Base-by-base conservation (phyloP, 2,113 vertebrate species). In the Ivindomyrus marchei region DNA sequence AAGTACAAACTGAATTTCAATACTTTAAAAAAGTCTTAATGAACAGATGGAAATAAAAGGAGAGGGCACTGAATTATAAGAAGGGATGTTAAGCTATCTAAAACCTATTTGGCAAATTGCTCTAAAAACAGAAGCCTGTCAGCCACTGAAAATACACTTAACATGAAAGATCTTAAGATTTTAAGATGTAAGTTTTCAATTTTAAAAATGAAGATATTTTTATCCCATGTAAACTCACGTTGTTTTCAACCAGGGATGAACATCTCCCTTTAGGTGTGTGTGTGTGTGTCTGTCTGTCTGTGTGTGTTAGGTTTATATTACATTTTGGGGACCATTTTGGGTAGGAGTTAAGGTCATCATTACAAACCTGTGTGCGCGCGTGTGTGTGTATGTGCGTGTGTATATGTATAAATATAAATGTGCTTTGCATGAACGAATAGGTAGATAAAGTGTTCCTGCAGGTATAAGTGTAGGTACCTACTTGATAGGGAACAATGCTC, bases 401-500 rank as follows among this genome's bases (percentile, higher is more conserved):
- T 13, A 11, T 31, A 27, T 31, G 62, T 13, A 31, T 4, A 11
- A 11, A 27, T 70, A 70, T 31, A 31, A 27, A 70, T 70, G 10
- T 70, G 62, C 27, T 31, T 70, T 70, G 62, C 10, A 70, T 13
- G 3, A 70, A 70, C n/a, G 0, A 70, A 66, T 27, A 27, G 17
- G 31, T 36, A 39, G 36, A 17, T n/a, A 70, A 70, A 31, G 62
- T 31, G 27, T 70, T 27, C 62, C 62, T 70, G 27, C 62, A 70
- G 10, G 62, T 31, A 70, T 70, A 70, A 70, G 27, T 42, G 36
- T 19, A 42, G 31, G 83, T 24, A 47, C 88, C 31, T 56, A 89
- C 97, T 96, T 97, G 97, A 90, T 97, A 97, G 0, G 97, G 97
- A 91, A 98, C 97, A 91, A 98, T 97, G 92, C 96, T 98, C 80